Evolutionary conservation across 2,888 invertebrate genomes (phyloP).

Genomic region (Chloromyia formosa): DNA sequence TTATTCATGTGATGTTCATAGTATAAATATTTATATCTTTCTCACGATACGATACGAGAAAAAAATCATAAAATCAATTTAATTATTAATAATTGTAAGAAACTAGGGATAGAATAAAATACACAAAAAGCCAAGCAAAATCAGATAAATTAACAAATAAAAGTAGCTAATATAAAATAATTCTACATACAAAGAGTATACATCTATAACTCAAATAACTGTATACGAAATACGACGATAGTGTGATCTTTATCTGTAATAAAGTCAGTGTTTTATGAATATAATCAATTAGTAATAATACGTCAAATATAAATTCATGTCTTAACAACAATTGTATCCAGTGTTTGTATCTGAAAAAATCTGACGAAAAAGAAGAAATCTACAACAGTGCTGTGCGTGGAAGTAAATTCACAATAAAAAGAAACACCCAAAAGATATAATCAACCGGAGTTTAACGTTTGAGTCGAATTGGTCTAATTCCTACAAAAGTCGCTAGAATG

Average conservation of each 20-base stretch:
- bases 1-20: background rate
- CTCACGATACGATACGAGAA: background rate
- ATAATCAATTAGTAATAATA: slow-evolving; percentile 5
- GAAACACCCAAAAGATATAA: no score
- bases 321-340: background rate
- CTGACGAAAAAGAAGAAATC: no score
- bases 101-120: background rate
- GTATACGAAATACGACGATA: background rate
- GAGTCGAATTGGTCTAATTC: background rate
- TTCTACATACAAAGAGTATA: background rate
- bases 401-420: slow-evolving; percentile 3
- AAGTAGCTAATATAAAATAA: background rate
- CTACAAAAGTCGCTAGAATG: slow-evolving; percentile 56
- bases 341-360: no score
- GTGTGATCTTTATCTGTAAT: slow-evolving; percentile 35
- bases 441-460: no score
- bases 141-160: background rate
- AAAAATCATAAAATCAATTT: background rate
- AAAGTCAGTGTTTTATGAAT: slow-evolving; percentile 1
- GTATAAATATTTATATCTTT: background rate
- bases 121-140: background rate
- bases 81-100: background rate
- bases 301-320: no score
- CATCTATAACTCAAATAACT: background rate
- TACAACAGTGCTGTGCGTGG: slow-evolving; percentile 13